Evolutionary conservation across 64 coral and sea anemone species (phyloP).

Genomic region (Pachyseris speciosa): DNA sequence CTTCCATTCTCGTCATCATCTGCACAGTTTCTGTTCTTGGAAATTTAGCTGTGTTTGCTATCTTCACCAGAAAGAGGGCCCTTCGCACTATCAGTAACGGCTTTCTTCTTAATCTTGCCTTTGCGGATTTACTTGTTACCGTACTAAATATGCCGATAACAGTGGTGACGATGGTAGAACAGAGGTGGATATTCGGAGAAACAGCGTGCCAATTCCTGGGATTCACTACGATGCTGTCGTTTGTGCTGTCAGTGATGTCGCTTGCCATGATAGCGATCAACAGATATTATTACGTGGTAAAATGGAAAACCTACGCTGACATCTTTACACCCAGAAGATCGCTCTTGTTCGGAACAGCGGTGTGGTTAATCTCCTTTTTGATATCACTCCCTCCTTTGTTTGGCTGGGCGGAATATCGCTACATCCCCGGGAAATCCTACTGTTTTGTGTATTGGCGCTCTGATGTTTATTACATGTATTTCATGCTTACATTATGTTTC

Average conservation of each 20-base stretch:
- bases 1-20: not conserved
- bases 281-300: conserved; percentile 60
- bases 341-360: not conserved
- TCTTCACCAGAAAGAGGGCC: not conserved
- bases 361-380: conserved; percentile 7
- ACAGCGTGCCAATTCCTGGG: conserved; percentile 9
- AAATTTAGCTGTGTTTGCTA: conserved; percentile 1
- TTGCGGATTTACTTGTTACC: conserved; percentile 47
- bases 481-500: conserved; percentile 82
- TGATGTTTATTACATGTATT: conserved; percentile 72
- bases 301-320: conserved; percentile 37
- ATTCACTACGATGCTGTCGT: conserved; percentile 33
- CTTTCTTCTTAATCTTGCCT: conserved; percentile 27
- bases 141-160: conserved; percentile 31
- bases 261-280: conserved; percentile 53
- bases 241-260: conserved; percentile 28
- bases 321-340: not conserved
- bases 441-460: conserved; percentile 84
- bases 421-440: conserved; percentile 64
- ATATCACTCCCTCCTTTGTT: conserved; percentile 49
- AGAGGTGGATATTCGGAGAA: conserved; percentile 32
- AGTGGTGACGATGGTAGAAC: conserved; percentile 2
- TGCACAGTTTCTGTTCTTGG: not conserved
- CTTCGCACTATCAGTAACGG: not conserved
- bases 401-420: conserved; percentile 47